Percentiles rank a stretch among this genome's conserved stretches.
Evolutionary conservation across 2,113 vertebrate genomes (phyloP).

Genomic region (Panthera tigris): DNA sequence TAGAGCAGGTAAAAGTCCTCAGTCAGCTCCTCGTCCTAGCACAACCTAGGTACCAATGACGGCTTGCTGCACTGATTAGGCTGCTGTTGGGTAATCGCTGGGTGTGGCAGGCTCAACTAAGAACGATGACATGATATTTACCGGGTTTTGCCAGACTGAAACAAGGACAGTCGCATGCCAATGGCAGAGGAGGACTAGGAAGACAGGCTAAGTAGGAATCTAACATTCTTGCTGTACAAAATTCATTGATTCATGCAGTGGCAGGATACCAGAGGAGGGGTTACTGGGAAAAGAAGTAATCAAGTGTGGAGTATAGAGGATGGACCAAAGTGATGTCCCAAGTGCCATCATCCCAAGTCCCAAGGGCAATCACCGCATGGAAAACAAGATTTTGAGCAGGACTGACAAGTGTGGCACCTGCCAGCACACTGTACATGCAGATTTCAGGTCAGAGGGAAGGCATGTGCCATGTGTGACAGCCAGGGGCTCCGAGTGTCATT

Average conservation of each 20-base stretch:
- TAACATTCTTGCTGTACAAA: neutral
- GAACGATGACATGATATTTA: neutral
- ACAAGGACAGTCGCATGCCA: neutral
- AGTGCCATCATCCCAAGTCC: neutral
- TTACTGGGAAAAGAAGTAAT: neutral
- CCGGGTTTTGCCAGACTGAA: neutral
- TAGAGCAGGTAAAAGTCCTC: neutral
- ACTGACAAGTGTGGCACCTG: neutral
- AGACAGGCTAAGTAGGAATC: neutral
- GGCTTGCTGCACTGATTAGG: too few relatives aligned
- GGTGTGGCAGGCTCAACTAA: neutral
- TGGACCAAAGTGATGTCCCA: neutral
- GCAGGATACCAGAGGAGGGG: neutral
- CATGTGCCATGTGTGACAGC: accelerated
- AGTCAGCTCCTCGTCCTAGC: neutral
- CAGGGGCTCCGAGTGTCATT: neutral
- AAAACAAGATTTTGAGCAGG: neutral
- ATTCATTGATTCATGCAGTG: neutral
- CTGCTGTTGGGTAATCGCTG: neutral
- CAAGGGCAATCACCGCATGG: neutral
- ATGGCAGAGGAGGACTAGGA: neutral
- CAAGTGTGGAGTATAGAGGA: neutral
- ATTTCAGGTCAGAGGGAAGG: neutral
- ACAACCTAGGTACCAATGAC: neutral
- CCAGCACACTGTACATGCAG: neutral